Conservation (phyloP, 23 tunicate species). For the Trididemnum nubilum region DNA sequence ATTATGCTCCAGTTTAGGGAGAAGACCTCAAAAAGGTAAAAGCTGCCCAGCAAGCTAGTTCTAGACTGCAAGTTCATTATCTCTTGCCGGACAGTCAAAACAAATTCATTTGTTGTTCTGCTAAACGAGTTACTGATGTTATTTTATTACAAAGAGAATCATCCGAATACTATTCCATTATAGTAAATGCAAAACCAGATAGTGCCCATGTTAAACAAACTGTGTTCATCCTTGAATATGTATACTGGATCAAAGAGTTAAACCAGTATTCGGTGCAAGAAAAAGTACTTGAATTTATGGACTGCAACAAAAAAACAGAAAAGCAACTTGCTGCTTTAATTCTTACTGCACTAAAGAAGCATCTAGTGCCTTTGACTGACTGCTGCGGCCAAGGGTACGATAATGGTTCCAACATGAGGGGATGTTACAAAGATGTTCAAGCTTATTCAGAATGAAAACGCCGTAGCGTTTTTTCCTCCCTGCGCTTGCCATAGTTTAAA, state of each 20-base stretch:
- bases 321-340: background rate
- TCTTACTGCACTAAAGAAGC: background rate
- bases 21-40: background rate
- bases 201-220: background rate
- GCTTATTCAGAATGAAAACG: background rate
- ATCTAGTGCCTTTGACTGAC: background rate
- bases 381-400: conserved; percentile 9
- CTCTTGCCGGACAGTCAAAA: conserved; percentile 2
- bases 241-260: background rate
- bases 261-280: background rate
- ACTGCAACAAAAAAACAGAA: conserved; percentile 5
- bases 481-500: conserved; percentile 13
- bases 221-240: background rate
- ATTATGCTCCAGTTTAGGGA: background rate
- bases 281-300: background rate
- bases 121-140: background rate
- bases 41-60: background rate
- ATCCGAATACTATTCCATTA: background rate
- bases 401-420: conserved; percentile 2
- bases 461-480: conserved; percentile 5
- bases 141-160: conserved; percentile 4
- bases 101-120: background rate
- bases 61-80: conserved; percentile 8
- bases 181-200: conserved; percentile 2
- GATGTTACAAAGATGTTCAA: background rate